phyloP scores from a whole-genome alignment of 1,140 invertebrate genomes.

The Hirudo medicinalis region DNA sequence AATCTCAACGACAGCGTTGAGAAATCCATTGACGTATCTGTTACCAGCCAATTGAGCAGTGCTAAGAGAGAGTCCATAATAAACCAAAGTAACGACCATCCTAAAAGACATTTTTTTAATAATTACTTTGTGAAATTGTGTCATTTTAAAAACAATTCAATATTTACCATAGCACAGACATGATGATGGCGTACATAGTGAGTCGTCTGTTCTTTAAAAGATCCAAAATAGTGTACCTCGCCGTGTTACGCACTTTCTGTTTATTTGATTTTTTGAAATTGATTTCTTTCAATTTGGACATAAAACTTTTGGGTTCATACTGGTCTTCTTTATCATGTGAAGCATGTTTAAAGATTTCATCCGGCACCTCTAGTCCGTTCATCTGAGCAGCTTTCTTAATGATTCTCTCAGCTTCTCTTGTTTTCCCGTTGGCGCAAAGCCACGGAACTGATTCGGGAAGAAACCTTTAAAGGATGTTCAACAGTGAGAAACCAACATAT shows the following conservation, averaged over 20 bases:
- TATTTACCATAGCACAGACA: conserved; percentile 36
- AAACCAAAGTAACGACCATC: conserved; percentile 34
- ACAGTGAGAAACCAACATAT: not conserved
- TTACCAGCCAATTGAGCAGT: conserved; percentile 33
- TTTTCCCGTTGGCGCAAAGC: conserved; percentile 24
- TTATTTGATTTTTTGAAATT: not conserved
- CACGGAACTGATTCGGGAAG: conserved; percentile 27
- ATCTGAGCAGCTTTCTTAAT: conserved; percentile 23
- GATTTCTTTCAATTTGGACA: not conserved
- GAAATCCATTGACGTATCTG: conserved; percentile 34
- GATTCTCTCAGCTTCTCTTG: conserved; percentile 26
- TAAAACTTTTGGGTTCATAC: not conserved
- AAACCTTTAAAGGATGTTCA: conserved; percentile 15
- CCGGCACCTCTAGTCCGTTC: conserved; percentile 15
- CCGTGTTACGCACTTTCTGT: not conserved
- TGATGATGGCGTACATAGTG: conserved; percentile 31
- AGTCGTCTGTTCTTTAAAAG: conserved; percentile 26
- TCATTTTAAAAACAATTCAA: not conserved
- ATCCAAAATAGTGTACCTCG: conserved; percentile 21
- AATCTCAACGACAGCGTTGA: conserved; percentile 35
- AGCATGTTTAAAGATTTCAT: conserved; percentile 1
- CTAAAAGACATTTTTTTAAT: conserved; percentile 30
- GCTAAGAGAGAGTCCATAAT: conserved; percentile 35
- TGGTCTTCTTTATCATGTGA: not conserved
- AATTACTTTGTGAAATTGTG: not conserved